Evolutionary conservation across 2,888 invertebrate species (phyloP).

Genomic region (Chloroclystis v-ata): DNA sequence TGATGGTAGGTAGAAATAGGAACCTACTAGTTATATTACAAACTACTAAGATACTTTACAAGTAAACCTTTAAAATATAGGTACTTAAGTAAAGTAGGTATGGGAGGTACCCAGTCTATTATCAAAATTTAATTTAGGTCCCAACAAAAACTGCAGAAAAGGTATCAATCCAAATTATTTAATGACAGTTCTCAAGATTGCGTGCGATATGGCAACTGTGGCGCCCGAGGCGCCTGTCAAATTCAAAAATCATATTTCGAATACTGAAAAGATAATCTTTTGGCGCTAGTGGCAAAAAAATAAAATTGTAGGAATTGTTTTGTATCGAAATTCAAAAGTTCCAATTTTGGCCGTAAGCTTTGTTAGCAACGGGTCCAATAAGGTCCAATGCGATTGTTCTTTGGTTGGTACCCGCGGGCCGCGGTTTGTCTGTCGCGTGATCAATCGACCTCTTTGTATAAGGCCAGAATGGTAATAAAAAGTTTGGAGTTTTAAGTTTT

Average conservation of each 20-base stretch:
- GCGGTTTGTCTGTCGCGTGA: slow-evolving; percentile 49
- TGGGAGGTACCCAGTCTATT: too few species aligned
- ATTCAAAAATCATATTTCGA: slow-evolving; percentile 40
- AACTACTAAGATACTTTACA: too few species aligned
- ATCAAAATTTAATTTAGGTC: too few species aligned
- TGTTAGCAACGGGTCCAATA: slow-evolving; percentile 18
- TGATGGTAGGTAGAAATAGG: too few species aligned
- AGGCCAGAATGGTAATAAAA: slow-evolving; percentile 31
- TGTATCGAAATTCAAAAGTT: slow-evolving; percentile 11
- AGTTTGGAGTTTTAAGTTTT: slow-evolving; percentile 24
- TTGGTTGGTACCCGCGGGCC: slow-evolving; percentile 37
- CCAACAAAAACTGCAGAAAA: slow-evolving; percentile 6
- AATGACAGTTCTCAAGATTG: slow-evolving; percentile 41
- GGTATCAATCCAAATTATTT: slow-evolving; percentile 12
- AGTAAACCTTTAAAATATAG: too few species aligned
- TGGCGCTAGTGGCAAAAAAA: slow-evolving; percentile 8
- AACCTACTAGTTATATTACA: too few species aligned
- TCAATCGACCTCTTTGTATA: slow-evolving; percentile 37
- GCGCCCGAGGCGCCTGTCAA: slow-evolving; percentile 56
- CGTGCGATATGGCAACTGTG: slow-evolving; percentile 62
- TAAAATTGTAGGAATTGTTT: background rate
- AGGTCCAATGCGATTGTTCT: slow-evolving; percentile 30
- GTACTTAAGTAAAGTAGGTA: too few species aligned
- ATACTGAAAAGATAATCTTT: slow-evolving; percentile 10
- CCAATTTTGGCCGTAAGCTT: slow-evolving; percentile 12